Evolutionary conservation across 2,113 vertebrate species (phyloP).

Genomic region (Oceanites oceanicus): DNA sequence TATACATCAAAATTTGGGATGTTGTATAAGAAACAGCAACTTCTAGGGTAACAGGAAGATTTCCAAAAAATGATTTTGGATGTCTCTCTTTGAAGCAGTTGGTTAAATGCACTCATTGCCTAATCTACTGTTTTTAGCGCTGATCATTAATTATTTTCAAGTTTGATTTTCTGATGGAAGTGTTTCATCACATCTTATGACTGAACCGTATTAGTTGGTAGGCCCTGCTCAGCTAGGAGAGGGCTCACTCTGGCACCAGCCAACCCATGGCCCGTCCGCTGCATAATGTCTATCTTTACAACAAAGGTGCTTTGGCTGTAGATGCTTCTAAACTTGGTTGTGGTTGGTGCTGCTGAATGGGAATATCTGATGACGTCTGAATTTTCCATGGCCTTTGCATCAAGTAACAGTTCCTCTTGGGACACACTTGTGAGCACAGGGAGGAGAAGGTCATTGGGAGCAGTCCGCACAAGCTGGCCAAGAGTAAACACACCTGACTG

Average conservation of each 20-base stretch:
- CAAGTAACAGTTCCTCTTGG: not conserved
- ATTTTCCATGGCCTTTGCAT: not conserved
- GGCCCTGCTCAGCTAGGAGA: not conserved
- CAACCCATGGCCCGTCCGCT: not conserved
- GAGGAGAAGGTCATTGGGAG: not conserved
- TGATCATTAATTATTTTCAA: not conserved
- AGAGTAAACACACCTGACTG: not conserved
- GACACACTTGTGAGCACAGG: not conserved
- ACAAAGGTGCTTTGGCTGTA: not conserved
- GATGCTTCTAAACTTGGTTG: not conserved
- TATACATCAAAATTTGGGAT: not conserved
- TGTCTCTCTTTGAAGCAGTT: not conserved
- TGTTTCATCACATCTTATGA: not conserved
- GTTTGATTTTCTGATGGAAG: not conserved
- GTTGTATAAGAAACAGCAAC: not conserved
- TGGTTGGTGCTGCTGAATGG: not conserved
- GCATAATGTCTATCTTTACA: not conserved
- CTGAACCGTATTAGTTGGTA: not conserved
- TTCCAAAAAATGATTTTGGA: rapidly evolving
- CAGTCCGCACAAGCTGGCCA: not conserved
- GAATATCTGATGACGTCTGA: not conserved
- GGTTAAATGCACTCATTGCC: not conserved
- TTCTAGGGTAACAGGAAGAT: not conserved
- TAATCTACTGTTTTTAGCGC: not conserved
- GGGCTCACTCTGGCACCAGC: not conserved